Evolutionary conservation across 2,113 vertebrate genomes (phyloP).

Genomic region (Bubo blakistoni): DNA sequence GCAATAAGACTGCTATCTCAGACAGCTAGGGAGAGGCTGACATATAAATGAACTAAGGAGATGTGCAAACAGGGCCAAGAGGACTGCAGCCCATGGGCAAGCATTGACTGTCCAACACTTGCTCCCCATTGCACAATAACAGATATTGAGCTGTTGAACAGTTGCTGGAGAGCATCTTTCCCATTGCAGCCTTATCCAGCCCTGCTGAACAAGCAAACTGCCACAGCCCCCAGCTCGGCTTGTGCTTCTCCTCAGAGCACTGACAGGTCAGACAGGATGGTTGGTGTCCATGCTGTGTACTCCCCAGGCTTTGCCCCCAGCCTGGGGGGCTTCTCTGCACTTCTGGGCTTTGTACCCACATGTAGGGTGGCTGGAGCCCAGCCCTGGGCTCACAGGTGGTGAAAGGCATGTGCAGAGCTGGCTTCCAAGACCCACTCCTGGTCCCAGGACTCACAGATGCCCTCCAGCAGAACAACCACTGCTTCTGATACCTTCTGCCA

Average conservation of each 20-base stretch:
- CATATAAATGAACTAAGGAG: background rate
- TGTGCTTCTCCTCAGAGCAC: rapidly evolving
- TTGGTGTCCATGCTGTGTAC: background rate
- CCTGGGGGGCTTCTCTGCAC: background rate
- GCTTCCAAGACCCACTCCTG: rapidly evolving
- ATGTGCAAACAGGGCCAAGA: background rate
- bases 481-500: background rate
- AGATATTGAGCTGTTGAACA: background rate
- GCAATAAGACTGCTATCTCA: background rate
- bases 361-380: rapidly evolving
- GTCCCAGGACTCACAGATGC: background rate
- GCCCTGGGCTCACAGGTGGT: rapidly evolving
- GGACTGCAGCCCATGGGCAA: background rate
- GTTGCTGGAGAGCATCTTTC: rapidly evolving
- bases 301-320: background rate
- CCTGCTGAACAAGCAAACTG: background rate
- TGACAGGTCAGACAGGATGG: background rate
- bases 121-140: background rate
- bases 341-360: rapidly evolving
- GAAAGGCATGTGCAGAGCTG: background rate
- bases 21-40: background rate
- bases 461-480: background rate
- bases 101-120: background rate
- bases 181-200: background rate
- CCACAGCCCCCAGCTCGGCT: background rate